Evolutionary conservation across 2,797 vertebrate species (phyloP).

Genomic region (Hirundo rustica): DNA sequence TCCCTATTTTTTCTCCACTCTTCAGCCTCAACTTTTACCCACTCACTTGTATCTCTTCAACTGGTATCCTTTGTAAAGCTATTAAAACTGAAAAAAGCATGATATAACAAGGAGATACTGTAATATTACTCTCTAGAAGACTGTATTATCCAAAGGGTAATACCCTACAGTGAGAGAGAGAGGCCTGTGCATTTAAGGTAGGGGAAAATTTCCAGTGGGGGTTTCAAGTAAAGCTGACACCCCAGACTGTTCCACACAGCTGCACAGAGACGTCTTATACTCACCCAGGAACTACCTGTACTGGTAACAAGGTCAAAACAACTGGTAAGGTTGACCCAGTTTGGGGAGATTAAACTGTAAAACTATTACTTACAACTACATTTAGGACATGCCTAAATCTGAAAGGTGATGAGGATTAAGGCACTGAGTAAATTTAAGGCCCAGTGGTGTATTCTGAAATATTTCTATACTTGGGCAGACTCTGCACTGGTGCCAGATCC

Average conservation of each 20-base stretch:
- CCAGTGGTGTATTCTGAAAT: background rate
- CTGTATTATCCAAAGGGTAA: background rate
- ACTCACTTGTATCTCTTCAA: slow-evolving; percentile 1
- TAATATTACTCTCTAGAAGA: background rate
- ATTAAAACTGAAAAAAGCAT: background rate
- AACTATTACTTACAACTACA: background rate
- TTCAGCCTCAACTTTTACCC: slow-evolving; percentile 25
- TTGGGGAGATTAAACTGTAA: background rate
- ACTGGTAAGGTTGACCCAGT: slow-evolving; percentile 16
- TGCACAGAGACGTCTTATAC: background rate
- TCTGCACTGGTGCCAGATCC: background rate
- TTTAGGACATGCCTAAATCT: background rate
- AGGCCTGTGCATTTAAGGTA: background rate
- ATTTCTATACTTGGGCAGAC: background rate
- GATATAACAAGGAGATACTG: background rate
- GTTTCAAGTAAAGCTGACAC: background rate
- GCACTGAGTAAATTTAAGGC: background rate
- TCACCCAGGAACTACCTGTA: background rate
- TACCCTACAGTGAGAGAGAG: background rate
- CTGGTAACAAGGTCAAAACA: slow-evolving; percentile 25
- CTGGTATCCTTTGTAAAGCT: background rate
- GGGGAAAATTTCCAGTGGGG: background rate
- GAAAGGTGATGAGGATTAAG: background rate
- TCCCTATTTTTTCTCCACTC: background rate
- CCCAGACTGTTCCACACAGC: background rate